These are phyloP conservation scores for Oryctes rhinoceros DNA, from an alignment of 1,140 invertebrate genomes.

Conservation along the genomic window DNA sequence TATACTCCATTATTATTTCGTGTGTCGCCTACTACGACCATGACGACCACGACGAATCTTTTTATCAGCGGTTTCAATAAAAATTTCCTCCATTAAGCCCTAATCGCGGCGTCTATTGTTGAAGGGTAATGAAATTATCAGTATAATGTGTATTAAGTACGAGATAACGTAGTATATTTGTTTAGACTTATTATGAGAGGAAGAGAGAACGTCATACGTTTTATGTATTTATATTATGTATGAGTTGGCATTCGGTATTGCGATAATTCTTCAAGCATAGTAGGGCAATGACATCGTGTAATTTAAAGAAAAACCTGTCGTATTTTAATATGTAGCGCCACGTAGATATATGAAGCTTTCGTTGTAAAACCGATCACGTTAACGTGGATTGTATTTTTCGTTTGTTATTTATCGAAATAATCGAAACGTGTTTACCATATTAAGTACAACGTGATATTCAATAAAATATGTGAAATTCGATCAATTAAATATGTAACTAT, in stretches of 20 bases:
- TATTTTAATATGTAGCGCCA: slow-evolving; percentile 22
- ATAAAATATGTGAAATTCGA: too few species aligned
- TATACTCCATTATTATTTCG: background rate
- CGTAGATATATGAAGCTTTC: background rate
- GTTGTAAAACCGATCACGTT: background rate
- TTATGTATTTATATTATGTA: background rate
- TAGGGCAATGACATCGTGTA: slow-evolving; percentile 14
- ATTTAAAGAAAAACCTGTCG: slow-evolving; percentile 7
- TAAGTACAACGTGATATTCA: too few species aligned
- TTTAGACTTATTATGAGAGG: slow-evolving; percentile 14
- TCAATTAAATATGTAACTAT: too few species aligned
- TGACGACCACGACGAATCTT: background rate
- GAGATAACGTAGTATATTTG: slow-evolving; percentile 14
- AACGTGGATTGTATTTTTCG: background rate
- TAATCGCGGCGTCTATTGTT: slow-evolving; percentile 10
- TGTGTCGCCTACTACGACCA: slow-evolving; percentile 14
- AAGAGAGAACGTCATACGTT: background rate
- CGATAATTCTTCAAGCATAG: background rate
- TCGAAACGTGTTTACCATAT: too few species aligned
- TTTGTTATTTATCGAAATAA: too few species aligned
- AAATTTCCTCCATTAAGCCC: slow-evolving; percentile 31
- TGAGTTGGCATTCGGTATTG: background rate
- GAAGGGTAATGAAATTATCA: slow-evolving; percentile 33
- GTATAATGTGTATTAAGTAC: slow-evolving; percentile 13
- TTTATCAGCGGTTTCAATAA: slow-evolving; percentile 32